These are phyloP conservation scores for Leptothorax acervorum DNA, from an alignment of 2,888 invertebrate genomes.

Conservation along the genomic window DNA sequence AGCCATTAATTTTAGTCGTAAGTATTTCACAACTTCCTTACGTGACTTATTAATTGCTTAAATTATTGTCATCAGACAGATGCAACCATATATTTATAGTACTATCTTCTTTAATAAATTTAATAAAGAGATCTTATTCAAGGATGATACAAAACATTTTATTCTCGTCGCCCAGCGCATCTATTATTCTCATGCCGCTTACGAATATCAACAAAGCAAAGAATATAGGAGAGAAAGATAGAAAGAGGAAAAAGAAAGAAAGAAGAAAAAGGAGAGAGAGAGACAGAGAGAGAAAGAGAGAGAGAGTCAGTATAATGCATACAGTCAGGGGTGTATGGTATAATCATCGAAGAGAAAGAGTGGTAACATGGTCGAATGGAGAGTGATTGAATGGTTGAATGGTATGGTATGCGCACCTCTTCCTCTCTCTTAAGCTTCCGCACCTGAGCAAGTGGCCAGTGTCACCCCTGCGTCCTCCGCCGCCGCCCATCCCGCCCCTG, in stretches of 20 bases:
- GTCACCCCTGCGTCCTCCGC: conserved; percentile 84
- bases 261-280: background rate
- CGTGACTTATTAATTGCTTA: background rate
- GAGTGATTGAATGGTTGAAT: conserved; percentile 78
- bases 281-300: conserved; percentile 32
- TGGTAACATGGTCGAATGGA: conserved; percentile 71
- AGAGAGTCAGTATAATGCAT: conserved; percentile 60
- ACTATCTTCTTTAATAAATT: background rate
- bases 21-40: background rate
- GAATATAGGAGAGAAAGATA: conserved; percentile 58
- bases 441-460: conserved; percentile 91
- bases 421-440: conserved; percentile 86
- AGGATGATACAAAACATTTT: background rate
- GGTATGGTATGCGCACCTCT: conserved; percentile 85
- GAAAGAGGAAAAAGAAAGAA: conserved; percentile 49
- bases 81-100: background rate
- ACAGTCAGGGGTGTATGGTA: conserved; percentile 59
- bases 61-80: conserved; percentile 9
- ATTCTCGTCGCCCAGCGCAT: background rate
- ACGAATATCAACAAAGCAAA: conserved; percentile 43
- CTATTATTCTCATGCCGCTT: conserved; percentile 20
- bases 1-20: background rate
- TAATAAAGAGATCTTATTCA: background rate
- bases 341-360: conserved; percentile 66
- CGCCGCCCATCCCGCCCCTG: conserved; percentile 77